These are phyloP conservation scores for Odontesthes bonariensis DNA, from an alignment of 2,113 vertebrate genomes.

Conservation along the genomic window DNA sequence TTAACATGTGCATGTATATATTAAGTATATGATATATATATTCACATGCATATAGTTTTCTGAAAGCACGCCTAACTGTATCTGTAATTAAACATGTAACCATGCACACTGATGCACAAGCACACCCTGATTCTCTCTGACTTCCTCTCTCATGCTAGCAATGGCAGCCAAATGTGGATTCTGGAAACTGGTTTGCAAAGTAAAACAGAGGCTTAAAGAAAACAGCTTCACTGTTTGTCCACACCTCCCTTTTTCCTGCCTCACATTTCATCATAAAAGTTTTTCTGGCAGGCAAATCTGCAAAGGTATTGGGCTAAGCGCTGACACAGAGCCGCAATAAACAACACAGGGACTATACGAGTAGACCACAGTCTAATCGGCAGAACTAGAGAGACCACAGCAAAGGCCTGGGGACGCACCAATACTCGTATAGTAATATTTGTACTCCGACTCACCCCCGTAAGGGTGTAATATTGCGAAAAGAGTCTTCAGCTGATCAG, in stretches of 20 bases:
- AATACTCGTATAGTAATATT: slow-evolving; percentile 41
- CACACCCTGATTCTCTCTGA: slow-evolving; percentile 39
- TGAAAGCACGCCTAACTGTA: slow-evolving; percentile 10
- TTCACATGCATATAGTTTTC: slow-evolving; percentile 8
- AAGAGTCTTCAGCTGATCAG: slow-evolving; percentile 21
- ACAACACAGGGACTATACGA: slow-evolving; percentile 68
- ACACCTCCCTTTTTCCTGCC: slow-evolving; percentile 74
- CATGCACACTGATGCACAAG: slow-evolving; percentile 25
- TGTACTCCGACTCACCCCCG: slow-evolving; percentile 37
- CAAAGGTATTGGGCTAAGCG: slow-evolving; percentile 65
- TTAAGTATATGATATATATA: not conserved
- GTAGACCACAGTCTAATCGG: slow-evolving; percentile 64
- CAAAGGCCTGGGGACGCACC: slow-evolving; percentile 45
- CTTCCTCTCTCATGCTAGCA: slow-evolving; percentile 56
- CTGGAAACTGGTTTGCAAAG: slow-evolving; percentile 71
- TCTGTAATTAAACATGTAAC: slow-evolving; percentile 30
- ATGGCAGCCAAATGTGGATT: slow-evolving; percentile 70
- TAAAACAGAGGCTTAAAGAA: slow-evolving; percentile 75
- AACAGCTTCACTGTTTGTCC: slow-evolving; percentile 75
- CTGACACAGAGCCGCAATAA: slow-evolving; percentile 66
- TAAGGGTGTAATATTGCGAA: slow-evolving; percentile 16
- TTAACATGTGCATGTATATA: not conserved
- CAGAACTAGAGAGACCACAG: slow-evolving; percentile 69
- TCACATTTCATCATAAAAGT: slow-evolving; percentile 81
- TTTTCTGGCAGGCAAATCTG: slow-evolving; percentile 74